A percentile compares a stretch with the other conserved stretches of the same genome.
Evolutionary conservation across 2,797 vertebrate genomes (phyloP).

Genomic region (Takifugu rubripes): DNA sequence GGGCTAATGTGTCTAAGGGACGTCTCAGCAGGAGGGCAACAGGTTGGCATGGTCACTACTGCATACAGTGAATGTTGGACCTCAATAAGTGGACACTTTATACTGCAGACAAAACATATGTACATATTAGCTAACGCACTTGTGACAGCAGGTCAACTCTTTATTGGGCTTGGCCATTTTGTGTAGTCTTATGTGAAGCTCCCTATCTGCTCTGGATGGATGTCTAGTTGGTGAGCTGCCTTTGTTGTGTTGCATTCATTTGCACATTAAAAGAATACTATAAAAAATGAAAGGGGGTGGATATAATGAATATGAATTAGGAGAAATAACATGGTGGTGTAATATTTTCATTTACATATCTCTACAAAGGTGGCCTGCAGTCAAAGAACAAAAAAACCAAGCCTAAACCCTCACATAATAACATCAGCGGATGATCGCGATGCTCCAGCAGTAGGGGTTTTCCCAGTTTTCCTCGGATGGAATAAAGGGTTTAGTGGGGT

Average conservation of each 20-base stretch:
- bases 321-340: slow-evolving; percentile 41
- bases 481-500: too few relatives aligned
- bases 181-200: slow-evolving; percentile 2
- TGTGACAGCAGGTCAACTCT: slow-evolving; percentile 1
- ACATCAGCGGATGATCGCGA: too few relatives aligned
- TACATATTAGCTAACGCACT: too few relatives aligned
- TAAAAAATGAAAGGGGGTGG: slow-evolving; percentile 33
- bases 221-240: slow-evolving; percentile 19
- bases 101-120: too few relatives aligned
- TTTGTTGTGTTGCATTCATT: slow-evolving; percentile 44
- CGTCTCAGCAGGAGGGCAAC: too few relatives aligned
- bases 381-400: too few relatives aligned
- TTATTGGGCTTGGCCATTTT: neutral
- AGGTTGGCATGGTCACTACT: too few relatives aligned
- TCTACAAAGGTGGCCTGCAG: slow-evolving; percentile 22
- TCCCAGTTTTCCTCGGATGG: too few relatives aligned
- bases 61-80: too few relatives aligned
- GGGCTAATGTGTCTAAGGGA: slow-evolving; percentile 31
- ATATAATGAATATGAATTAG: slow-evolving; percentile 26
- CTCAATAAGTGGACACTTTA: too few relatives aligned
- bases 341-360: slow-evolving; percentile 51
- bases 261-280: slow-evolving; percentile 54
- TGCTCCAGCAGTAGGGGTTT: too few relatives aligned
- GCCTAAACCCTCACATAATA: too few relatives aligned
- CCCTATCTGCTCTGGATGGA: neutral